Evolutionary conservation across 2,888 invertebrate species (phyloP).

Genomic region (Catocala fraxini): DNA sequence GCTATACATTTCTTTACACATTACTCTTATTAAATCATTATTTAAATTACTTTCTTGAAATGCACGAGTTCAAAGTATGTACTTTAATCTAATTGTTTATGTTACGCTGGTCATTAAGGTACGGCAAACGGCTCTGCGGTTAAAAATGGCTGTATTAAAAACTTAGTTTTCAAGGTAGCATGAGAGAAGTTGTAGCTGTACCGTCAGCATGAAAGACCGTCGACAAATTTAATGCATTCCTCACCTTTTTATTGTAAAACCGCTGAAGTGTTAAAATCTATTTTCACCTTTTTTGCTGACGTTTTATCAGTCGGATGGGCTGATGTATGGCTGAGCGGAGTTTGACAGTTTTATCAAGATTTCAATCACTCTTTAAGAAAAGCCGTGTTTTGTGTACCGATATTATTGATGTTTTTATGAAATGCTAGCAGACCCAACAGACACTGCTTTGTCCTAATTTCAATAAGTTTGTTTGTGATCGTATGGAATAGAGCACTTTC

Average conservation of each 20-base stretch:
- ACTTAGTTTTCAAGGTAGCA: conserved; percentile 28
- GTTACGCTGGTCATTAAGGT: no score
- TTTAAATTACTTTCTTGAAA: no score
- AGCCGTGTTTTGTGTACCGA: not conserved
- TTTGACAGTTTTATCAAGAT: conserved; percentile 38
- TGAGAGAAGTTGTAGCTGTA: conserved; percentile 30
- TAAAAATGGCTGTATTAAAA: conserved; percentile 38
- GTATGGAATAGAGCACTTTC: no score
- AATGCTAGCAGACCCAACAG: no score
- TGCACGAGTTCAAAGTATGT: no score
- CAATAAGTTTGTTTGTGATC: no score
- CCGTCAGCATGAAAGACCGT: conserved; percentile 40
- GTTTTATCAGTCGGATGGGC: conserved; percentile 24
- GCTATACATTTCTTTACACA: no score
- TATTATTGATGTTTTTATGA: no score
- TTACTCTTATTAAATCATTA: no score
- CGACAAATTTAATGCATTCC: conserved; percentile 27
- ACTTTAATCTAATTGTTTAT: no score
- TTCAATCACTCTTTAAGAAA: conserved; percentile 27
- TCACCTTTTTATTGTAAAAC: conserved; percentile 35
- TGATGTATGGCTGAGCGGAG: conserved; percentile 6
- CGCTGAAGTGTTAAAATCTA: conserved; percentile 37
- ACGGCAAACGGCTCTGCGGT: not conserved
- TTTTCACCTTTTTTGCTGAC: conserved; percentile 31
- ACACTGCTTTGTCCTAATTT: no score